A percentile compares a stretch with the other conserved stretches of the same genome.
These are phyloP conservation scores for Tipula vernalis DNA, from an alignment of 2,888 invertebrate species.

Conservation along the genomic window DNA sequence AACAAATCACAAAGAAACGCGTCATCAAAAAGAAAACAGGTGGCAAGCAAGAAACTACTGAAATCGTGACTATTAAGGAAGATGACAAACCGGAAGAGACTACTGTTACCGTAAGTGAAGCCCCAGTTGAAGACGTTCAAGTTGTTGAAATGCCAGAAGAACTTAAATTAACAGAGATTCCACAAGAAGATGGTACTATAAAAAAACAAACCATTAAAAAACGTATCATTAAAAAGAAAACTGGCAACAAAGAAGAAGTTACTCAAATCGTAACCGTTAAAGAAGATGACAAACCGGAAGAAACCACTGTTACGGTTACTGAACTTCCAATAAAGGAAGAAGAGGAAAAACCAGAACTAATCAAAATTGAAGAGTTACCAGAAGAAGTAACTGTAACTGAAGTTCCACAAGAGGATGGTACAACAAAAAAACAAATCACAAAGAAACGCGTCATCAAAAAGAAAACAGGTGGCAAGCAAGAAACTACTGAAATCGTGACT, in stretches of 20 bases:
- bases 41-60: conserved; percentile 21
- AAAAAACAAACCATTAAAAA: conserved; percentile 27
- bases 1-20: conserved; percentile 24
- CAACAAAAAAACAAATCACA: conserved; percentile 24
- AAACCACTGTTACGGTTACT: conserved; percentile 21
- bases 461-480: conserved; percentile 28
- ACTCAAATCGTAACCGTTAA: conserved; percentile 32
- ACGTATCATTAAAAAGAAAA: conserved; percentile 27
- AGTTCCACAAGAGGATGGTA: conserved; percentile 29
- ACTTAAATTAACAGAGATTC: conserved; percentile 19
- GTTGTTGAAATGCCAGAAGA: conserved; percentile 16
- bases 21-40: conserved; percentile 27
- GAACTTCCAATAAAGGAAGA: conserved; percentile 20
- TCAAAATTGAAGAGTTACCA: conserved; percentile 25
- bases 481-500: conserved; percentile 33
- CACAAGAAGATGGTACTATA: conserved; percentile 19
- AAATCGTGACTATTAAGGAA: conserved; percentile 26
- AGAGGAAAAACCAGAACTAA: conserved; percentile 26
- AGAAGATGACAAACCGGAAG: conserved; percentile 24
- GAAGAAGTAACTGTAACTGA: conserved; percentile 25
- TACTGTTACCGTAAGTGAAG: conserved; percentile 21
- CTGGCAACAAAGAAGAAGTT: conserved; percentile 25
- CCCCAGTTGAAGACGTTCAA: background rate
- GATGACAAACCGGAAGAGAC: conserved; percentile 29
- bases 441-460: conserved; percentile 29